phyloP scores from a whole-genome alignment of 2,888 invertebrate genomes.

The Phania funesta region DNA sequence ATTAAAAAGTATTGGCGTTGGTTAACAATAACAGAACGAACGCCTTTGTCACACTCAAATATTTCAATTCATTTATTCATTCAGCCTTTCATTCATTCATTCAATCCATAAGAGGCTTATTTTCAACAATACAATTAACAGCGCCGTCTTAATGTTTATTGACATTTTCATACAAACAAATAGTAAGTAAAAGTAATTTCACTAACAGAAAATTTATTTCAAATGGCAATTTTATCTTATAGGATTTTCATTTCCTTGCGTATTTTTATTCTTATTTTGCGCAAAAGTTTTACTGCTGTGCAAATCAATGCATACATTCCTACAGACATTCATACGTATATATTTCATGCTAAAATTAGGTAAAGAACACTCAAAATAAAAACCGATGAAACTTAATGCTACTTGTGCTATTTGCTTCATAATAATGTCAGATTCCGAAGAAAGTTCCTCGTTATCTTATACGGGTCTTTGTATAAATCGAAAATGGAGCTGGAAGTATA shows the following conservation, averaged over 20 bases:
- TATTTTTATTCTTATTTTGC: conserved; percentile 10
- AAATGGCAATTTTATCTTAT: conserved; percentile 49
- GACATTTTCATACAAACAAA: conserved; percentile 28
- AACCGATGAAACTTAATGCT: conserved; percentile 60
- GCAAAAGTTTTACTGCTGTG: background rate
- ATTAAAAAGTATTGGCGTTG: background rate
- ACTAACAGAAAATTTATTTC: background rate
- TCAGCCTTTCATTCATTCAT: background rate
- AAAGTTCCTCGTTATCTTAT: background rate
- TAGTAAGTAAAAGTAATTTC: conserved; percentile 28
- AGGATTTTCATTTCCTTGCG: conserved; percentile 34
- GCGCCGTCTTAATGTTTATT: background rate
- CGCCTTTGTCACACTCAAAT: conserved; percentile 1
- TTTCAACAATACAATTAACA: background rate
- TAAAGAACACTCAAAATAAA: conserved; percentile 46
- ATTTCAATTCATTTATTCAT: background rate
- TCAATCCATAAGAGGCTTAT: background rate
- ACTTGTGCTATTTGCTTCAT: conserved; percentile 41
- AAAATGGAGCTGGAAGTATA: background rate
- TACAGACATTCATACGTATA: background rate
- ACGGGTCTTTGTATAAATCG: background rate
- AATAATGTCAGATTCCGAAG: background rate
- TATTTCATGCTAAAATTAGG: conserved; percentile 25
- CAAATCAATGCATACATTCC: too few species aligned
- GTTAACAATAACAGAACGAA: background rate